Percentiles rank a stretch among this genome's conserved stretches.
Evolutionary conservation across 1,140 invertebrate species (phyloP).

Genomic region (Theocolax elegans): DNA sequence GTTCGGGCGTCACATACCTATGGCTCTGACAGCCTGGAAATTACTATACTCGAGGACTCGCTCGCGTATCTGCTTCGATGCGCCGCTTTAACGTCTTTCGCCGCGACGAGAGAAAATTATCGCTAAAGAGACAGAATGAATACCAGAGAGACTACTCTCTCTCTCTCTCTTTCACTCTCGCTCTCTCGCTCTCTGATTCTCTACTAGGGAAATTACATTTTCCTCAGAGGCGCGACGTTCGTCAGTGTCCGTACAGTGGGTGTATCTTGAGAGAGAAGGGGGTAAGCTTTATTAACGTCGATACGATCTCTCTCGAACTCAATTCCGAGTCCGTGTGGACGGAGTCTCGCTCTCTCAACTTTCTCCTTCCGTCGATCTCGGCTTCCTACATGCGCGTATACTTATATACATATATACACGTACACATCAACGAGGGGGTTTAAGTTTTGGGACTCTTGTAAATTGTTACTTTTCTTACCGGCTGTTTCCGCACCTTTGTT

Average conservation of each 20-base stretch:
- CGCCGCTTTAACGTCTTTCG: conserved; percentile 24
- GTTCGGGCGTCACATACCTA: background rate
- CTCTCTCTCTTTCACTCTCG: background rate
- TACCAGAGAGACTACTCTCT: conserved; percentile 6
- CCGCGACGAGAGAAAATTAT: background rate
- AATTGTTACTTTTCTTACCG: too few species aligned
- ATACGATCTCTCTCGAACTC: conserved; percentile 14
- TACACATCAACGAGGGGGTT: too few species aligned
- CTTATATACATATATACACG: too few species aligned
- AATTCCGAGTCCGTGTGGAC: background rate
- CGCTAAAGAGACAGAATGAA: conserved; percentile 29
- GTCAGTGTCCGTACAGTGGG: background rate
- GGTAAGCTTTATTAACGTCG: conserved; percentile 14
- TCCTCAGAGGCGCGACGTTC: conserved; percentile 6
- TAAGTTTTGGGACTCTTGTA: too few species aligned
- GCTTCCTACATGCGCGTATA: too few species aligned
- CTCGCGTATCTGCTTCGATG: conserved; percentile 2
- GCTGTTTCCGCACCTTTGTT: too few species aligned
- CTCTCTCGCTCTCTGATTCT: background rate
- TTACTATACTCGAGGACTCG: conserved; percentile 39
- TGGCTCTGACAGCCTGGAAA: conserved; percentile 33
- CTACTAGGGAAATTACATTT: conserved; percentile 26
- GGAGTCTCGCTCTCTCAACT: too few species aligned
- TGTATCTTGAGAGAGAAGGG: background rate
- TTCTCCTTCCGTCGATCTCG: too few species aligned